phyloP scores from a whole-genome alignment of 2,113 vertebrate genomes.

The Sphaerodactylus townsendi region DNA sequence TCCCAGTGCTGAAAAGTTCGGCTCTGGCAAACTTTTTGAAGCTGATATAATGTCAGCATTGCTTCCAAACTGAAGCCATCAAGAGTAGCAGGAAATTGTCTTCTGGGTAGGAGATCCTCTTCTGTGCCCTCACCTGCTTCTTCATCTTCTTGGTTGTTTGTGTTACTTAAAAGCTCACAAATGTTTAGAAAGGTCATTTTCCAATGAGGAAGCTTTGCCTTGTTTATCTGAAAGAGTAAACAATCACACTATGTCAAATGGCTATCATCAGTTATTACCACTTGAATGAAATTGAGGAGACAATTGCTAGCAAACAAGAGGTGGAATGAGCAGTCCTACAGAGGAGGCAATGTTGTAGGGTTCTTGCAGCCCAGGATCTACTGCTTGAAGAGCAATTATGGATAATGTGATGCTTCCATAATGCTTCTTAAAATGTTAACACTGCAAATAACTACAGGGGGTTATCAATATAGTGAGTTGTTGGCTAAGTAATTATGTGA shows the following conservation, averaged over 20 bases:
- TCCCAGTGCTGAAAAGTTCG: conserved; percentile 84
- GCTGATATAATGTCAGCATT: conserved; percentile 82
- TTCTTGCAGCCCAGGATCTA: too few relatives aligned
- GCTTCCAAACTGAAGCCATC: conserved; percentile 80
- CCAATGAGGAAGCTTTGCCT: conserved; percentile 86
- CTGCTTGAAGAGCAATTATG: too few relatives aligned
- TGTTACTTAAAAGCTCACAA: conserved; percentile 81
- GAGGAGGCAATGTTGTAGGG: too few relatives aligned
- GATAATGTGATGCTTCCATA: too few relatives aligned
- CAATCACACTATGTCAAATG: not conserved
- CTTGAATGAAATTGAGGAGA: not conserved
- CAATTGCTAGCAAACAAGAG: too few relatives aligned
- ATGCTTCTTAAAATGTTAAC: too few relatives aligned
- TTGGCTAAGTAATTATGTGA: not conserved
- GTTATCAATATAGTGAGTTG: not conserved
- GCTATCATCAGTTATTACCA: not conserved
- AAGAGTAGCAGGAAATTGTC: conserved; percentile 68
- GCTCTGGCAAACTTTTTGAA: conserved; percentile 87
- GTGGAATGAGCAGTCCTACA: too few relatives aligned
- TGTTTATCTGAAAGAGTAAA: conserved; percentile 71
- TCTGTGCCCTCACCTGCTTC: conserved; percentile 70
- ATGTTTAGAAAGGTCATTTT: conserved; percentile 86
- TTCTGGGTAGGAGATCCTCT: conserved; percentile 74
- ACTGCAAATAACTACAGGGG: too few relatives aligned
- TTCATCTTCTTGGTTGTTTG: conserved; percentile 71